phyloP scores from a whole-genome alignment of 1,140 invertebrate species.

The Philaenus spumarius region DNA sequence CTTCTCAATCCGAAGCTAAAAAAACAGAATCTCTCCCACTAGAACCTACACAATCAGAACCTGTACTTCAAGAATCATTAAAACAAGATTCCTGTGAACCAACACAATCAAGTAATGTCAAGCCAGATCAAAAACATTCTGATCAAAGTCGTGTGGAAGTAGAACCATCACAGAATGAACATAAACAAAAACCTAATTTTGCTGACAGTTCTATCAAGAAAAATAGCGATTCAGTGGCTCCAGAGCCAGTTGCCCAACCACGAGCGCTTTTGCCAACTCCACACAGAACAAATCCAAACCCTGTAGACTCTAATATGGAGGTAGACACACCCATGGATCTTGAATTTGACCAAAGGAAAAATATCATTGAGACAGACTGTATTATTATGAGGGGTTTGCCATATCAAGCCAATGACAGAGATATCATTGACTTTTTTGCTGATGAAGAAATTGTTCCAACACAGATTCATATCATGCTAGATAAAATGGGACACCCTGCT shows the following conservation, averaged over 20 bases:
- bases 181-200: background rate
- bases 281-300: background rate
- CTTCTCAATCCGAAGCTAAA: background rate
- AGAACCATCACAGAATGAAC: too few relatives aligned
- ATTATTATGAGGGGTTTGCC: constrained; percentile 70
- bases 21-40: background rate
- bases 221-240: background rate
- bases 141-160: background rate
- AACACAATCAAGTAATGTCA: background rate
- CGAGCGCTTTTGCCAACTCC: background rate
- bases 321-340: too few relatives aligned
- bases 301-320: too few relatives aligned
- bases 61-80: background rate
- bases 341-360: background rate
- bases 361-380: constrained; percentile 45
- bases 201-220: background rate
- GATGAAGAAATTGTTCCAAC: constrained; percentile 65
- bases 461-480: constrained; percentile 70
- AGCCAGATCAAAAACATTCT: background rate
- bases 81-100: background rate
- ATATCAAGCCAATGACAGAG: constrained; percentile 60
- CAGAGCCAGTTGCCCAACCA: background rate
- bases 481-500: constrained; percentile 55
- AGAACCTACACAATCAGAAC: background rate
- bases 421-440: constrained; percentile 72